Evolutionary conservation across 2,113 vertebrate species (phyloP).

Genomic region (Cryptoleucopteryx plumbea): DNA sequence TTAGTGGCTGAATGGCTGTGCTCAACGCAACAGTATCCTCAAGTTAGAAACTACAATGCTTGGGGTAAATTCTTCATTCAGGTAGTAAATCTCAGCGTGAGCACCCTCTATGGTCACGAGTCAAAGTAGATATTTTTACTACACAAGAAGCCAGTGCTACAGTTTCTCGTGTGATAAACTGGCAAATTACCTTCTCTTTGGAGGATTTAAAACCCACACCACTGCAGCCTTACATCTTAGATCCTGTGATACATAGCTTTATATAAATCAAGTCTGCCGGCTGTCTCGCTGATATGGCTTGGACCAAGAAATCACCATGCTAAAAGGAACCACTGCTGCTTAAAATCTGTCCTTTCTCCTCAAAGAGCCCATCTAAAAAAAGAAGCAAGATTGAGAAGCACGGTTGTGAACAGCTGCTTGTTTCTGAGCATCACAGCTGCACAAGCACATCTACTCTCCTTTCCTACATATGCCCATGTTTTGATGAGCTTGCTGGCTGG

Average conservation of each 20-base stretch:
- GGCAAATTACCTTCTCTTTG: neutral
- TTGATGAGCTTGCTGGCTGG: neutral
- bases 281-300: accelerated
- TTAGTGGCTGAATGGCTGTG: neutral
- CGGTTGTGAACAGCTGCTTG: neutral
- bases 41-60: neutral
- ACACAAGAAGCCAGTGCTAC: neutral
- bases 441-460: neutral
- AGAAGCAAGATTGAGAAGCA: neutral
- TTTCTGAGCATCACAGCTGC: neutral
- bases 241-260: neutral
- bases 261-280: neutral
- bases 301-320: neutral
- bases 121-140: neutral
- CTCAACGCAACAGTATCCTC: neutral
- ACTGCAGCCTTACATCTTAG: neutral
- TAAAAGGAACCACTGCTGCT: neutral
- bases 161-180: neutral
- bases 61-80: neutral
- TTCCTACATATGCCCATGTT: neutral
- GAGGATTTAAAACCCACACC: neutral
- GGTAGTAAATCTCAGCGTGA: neutral
- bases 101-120: accelerated
- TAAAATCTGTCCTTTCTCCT: neutral
- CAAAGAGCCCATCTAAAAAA: neutral